These are phyloP conservation scores for Philantomba maxwellii DNA, from an alignment of 2,113 vertebrate species.

Conservation along the genomic window DNA sequence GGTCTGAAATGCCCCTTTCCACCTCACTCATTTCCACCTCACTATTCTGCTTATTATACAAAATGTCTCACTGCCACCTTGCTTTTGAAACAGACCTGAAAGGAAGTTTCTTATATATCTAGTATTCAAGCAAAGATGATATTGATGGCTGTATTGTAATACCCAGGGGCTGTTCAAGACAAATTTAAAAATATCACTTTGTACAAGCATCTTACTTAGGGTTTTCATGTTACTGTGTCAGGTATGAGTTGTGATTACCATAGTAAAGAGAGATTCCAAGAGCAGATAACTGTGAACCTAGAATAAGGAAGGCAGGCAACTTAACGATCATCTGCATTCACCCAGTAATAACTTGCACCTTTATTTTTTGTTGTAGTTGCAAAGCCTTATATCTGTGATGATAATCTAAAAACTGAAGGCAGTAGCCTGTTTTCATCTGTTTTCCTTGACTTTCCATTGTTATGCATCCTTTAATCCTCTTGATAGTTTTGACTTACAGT, in stretches of 20 bases:
- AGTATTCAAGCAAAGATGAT: background rate
- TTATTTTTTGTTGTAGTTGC: background rate
- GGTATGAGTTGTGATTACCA: background rate
- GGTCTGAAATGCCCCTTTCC: background rate
- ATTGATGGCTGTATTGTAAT: background rate
- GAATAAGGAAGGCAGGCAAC: background rate
- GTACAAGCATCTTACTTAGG: background rate
- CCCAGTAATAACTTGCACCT: background rate
- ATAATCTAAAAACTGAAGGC: background rate
- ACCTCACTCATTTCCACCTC: background rate
- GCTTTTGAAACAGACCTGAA: background rate
- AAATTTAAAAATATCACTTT: background rate
- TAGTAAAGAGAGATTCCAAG: background rate
- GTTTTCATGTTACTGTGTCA: background rate
- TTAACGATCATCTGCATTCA: background rate
- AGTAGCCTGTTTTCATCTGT: background rate
- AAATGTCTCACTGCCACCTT: background rate
- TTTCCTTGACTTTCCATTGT: background rate
- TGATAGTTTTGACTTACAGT: background rate
- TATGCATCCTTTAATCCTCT: background rate
- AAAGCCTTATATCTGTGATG: background rate
- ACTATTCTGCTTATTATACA: background rate
- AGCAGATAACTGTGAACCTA: background rate
- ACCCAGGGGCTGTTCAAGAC: background rate
- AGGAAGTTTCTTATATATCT: background rate